Evolutionary conservation across 2,113 vertebrate genomes (phyloP).

Genomic region (Microtus richardsoni): DNA sequence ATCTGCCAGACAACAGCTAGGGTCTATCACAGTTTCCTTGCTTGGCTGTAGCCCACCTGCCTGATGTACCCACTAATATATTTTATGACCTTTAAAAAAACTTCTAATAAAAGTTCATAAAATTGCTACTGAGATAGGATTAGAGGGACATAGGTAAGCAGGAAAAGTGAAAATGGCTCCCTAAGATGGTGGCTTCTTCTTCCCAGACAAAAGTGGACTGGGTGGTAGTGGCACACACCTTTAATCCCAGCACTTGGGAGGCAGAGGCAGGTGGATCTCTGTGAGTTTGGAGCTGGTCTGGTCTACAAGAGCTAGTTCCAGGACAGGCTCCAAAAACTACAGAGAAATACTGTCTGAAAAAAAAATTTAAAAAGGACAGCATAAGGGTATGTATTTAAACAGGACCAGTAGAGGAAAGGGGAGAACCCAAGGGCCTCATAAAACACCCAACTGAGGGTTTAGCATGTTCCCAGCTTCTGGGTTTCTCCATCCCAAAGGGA

Average conservation of each 20-base stretch:
- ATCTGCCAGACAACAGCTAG: background rate
- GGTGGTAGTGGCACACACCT: too few species aligned
- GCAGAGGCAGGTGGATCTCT: too few species aligned
- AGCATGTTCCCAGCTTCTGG: background rate
- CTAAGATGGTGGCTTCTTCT: background rate
- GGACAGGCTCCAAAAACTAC: too few species aligned
- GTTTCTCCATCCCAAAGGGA: background rate
- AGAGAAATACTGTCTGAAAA: too few species aligned
- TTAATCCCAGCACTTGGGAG: too few species aligned
- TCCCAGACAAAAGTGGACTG: background rate
- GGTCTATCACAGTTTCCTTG: background rate
- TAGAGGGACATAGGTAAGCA: background rate
- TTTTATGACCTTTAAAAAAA: background rate
- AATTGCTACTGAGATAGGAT: background rate
- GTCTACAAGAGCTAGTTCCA: too few species aligned
- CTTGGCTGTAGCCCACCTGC: background rate
- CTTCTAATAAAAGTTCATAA: background rate
- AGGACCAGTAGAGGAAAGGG: background rate
- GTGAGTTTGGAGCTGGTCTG: too few species aligned
- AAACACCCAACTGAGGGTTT: background rate
- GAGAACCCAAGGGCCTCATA: background rate
- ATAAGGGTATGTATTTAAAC: background rate
- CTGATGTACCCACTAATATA: background rate
- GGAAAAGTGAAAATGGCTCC: background rate
- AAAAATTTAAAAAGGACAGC: too few species aligned